phyloP scores from a whole-genome alignment of 1,140 invertebrate species.

The Lepidurus couesii region DNA sequence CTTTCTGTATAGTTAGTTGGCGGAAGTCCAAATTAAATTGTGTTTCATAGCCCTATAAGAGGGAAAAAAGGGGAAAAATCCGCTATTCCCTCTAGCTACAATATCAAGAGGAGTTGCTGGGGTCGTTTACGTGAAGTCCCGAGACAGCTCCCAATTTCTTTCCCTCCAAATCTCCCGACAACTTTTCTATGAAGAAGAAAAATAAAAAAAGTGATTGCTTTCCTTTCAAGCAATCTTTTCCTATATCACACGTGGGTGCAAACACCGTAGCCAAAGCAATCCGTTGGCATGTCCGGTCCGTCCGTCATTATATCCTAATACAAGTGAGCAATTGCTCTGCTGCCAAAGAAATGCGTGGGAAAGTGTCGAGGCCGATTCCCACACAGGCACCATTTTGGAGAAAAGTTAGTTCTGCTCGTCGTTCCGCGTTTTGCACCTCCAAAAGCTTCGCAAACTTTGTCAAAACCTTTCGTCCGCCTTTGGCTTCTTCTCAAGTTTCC shows the following conservation, averaged over 20 bases:
- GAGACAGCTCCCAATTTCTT: neutral
- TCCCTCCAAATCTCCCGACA: neutral
- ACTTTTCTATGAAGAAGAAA: no score
- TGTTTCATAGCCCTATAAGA: neutral
- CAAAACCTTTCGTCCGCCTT: neutral
- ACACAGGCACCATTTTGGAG: neutral
- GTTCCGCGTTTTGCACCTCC: constrained; percentile 4
- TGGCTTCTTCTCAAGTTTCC: neutral
- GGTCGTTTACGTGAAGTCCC: neutral
- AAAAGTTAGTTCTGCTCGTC: neutral
- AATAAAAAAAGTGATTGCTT: neutral
- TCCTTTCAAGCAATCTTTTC: neutral
- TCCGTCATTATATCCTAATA: neutral
- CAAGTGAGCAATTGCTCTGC: neutral
- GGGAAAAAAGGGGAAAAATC: neutral
- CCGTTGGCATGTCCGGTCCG: neutral
- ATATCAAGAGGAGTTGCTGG: neutral
- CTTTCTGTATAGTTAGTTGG: neutral
- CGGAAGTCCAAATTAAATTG: constrained; percentile 15
- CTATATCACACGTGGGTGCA: neutral
- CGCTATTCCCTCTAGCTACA: neutral
- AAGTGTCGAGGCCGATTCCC: neutral
- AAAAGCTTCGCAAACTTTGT: neutral
- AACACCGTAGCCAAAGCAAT: neutral
- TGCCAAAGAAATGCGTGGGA: neutral